Evolutionary conservation across 2,113 vertebrate genomes (phyloP).

Genomic region (Ageneiosus marmoratus): DNA sequence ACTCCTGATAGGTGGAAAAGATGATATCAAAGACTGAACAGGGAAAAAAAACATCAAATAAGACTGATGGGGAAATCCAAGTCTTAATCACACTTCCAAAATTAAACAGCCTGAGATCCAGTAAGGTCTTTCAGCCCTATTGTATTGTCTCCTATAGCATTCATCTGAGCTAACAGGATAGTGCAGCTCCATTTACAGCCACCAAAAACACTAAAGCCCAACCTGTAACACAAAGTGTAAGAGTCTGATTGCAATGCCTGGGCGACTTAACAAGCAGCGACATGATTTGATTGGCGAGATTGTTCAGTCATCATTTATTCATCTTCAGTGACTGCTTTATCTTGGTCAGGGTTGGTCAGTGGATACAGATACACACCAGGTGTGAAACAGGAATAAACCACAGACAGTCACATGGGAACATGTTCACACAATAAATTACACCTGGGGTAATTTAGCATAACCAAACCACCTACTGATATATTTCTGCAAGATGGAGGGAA

Average conservation of each 20-base stretch:
- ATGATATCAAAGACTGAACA: slow-evolving; percentile 10
- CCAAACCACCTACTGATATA: too few relatives aligned
- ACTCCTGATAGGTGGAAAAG: background rate
- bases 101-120: background rate
- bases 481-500: too few relatives aligned
- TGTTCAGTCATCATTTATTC: slow-evolving; percentile 5
- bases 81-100: slow-evolving; percentile 31
- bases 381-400: background rate
- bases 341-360: background rate
- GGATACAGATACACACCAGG: background rate
- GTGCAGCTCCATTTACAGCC: slow-evolving; percentile 1
- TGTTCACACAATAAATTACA: too few relatives aligned
- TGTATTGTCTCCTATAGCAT: background rate
- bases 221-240: background rate
- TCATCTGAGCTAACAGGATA: slow-evolving; percentile 19
- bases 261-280: slow-evolving; percentile 1
- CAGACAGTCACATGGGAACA: too few relatives aligned
- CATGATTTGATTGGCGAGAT: background rate
- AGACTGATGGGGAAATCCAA: background rate
- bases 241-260: background rate
- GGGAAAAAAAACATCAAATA: slow-evolving; percentile 25
- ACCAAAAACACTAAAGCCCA: background rate
- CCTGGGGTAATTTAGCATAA: too few relatives aligned
- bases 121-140: background rate
- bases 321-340: background rate